Base-by-base conservation (phyloP, 1,140 invertebrate species). In the Limonius californicus region DNA sequence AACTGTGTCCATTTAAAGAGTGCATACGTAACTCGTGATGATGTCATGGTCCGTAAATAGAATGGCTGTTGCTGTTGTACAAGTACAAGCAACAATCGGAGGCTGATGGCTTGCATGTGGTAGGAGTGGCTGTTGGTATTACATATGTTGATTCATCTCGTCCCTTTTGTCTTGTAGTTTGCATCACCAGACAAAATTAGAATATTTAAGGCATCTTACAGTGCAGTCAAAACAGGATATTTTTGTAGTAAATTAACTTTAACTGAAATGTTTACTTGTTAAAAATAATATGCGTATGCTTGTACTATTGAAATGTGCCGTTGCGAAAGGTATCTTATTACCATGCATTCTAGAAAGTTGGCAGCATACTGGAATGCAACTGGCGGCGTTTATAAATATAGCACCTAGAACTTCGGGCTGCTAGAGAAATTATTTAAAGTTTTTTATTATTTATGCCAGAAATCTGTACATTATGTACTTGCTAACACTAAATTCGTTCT, bases 1-100 rank as follows among this genome's bases (percentile, higher is more conserved):
- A 67, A 60, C 65, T 59, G 45, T 67, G 55, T 58, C 66, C 66
- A 65, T 68, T 65, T 65, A 68, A 65, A 68, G 66, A 64, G 30
- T 30, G 59, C 39, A 57, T 45, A 64, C 62, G 62, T 62, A 67
- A 64, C 62, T 12, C 53, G 58, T 30, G 63, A 68, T 65, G 66
- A 68, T 65, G 63, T 68, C 66, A 68, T 47, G 45, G 27, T 59
- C 35, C 54, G 32, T 59, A 68, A 68, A 65, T 68, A 68, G 59
- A 67, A 14, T 65, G 63, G 27, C 54, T 32, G 63, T 57, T 62
- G 35, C n/a, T 12, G 8, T 39, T 39, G 57, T 42, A 65, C 63
- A 56, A 27, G 23, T 27, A 39, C n/a, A 39, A 39, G 35, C 35
- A 39, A 39, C 35, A 39, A 39, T 39, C 35, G 35, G 11, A 32